A percentile compares a stretch with the other conserved stretches of the same genome.
Evolutionary conservation across 1,140 invertebrate genomes (phyloP).

Genomic region (Cherax destructor): DNA sequence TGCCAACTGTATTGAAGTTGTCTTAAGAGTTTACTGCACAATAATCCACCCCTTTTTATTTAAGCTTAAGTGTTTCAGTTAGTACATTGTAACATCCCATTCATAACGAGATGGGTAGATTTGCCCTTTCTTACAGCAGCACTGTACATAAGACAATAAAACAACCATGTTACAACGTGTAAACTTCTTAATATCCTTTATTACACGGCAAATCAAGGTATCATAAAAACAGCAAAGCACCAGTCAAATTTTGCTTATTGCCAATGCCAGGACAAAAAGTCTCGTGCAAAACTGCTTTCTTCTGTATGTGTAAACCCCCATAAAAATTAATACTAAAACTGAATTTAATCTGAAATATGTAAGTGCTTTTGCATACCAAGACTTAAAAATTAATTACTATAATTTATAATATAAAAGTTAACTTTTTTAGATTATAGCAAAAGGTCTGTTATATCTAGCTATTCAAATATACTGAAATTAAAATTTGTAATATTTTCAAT

Average conservation of each 20-base stretch:
- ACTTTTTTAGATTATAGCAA: background rate
- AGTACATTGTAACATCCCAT: too few relatives aligned
- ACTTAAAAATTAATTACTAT: constrained; percentile 40
- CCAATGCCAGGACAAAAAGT: constrained; percentile 48
- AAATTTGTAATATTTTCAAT: background rate
- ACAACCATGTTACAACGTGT: constrained; percentile 24
- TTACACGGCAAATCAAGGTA: constrained; percentile 62
- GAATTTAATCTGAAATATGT: background rate
- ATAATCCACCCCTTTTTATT: too few relatives aligned
- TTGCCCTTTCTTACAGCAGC: too few relatives aligned
- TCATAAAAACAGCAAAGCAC: constrained; percentile 69
- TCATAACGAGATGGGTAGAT: too few relatives aligned
- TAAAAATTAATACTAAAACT: constrained; percentile 26
- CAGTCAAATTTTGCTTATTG: constrained; percentile 67
- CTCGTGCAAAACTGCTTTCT: constrained; percentile 24
- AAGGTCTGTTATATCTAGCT: constrained; percentile 35
- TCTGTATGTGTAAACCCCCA: constrained; percentile 38
- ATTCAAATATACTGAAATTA: constrained; percentile 14
- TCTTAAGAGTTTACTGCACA: too few relatives aligned
- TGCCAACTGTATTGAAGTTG: too few relatives aligned
- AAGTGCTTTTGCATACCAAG: constrained; percentile 34
- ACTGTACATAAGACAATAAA: background rate
- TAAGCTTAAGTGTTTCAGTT: too few relatives aligned
- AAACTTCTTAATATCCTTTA: constrained; percentile 59
- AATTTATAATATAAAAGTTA: background rate